Evolutionary conservation across 2,888 invertebrate species (phyloP), one percentile per base, ranked within the genome.

Genomic region (Drosophila barbarae): DNA sequence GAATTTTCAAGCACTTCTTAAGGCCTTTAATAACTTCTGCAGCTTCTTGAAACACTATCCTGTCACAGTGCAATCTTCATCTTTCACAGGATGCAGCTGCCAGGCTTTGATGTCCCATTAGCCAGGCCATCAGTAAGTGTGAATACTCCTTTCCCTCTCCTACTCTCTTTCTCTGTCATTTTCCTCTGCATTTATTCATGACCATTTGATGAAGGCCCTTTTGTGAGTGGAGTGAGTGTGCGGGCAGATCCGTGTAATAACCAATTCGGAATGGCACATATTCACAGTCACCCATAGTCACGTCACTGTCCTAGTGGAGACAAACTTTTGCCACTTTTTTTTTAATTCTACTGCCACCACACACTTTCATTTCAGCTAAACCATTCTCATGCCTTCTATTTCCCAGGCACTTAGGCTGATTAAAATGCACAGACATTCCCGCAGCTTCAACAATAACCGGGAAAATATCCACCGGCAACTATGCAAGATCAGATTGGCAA

Each of bases 231-330:
- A 32, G 32, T 36, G 18, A 38, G 42, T 38, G 55, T 60, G 57
- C 51, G 42, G 63, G 21, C 60, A 68, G 58, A 65, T 63, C 44
- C 57, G 61, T 74, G 80, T 76, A 79, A 77, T 83, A 78, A 72
- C 83, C 78, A 78, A 78, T 83, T 83, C 63, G 80, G 65, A 80
- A 83, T 77, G 77, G 75, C 80, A 74, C 56, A 57, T 57, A 72
- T 47, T 54, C 55, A 56, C 49, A 58, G 34, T 30, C 26, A 26
- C 41, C 13, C 26, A 3, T 21, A 12, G 7, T 2, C 39, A 23
- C 28, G 51, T 32, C 35, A 23, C 47, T 47, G 61, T 36, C 38
- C 63, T 69, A 76, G 66, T 34, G 69, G 69, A 71, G 69, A 65
- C 76, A 71, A 77, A 80, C 53, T 83, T 77, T 77, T 72, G 61